Conservation (phyloP, 2,113 vertebrate species). For the Lates calcarifer region DNA sequence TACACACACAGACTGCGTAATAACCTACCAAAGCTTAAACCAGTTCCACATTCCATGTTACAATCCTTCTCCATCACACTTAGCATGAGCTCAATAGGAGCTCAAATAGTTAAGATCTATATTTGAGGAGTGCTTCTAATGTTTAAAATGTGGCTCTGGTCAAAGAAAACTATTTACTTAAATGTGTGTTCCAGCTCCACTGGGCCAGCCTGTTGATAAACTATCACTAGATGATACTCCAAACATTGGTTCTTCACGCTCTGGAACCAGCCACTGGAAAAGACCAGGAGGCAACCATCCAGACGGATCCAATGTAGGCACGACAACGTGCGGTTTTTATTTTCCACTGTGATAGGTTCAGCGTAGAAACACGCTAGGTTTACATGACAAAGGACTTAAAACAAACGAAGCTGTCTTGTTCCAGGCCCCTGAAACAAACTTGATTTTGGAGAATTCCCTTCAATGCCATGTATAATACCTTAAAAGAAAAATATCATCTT, state of each 20-base stretch:
- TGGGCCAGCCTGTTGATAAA: slow-evolving; percentile 74
- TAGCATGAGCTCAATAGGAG: slow-evolving; percentile 12
- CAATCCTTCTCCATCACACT: slow-evolving; percentile 32
- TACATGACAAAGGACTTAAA: slow-evolving; percentile 70
- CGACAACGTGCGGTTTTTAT: slow-evolving; percentile 47
- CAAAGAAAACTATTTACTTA: slow-evolving; percentile 81
- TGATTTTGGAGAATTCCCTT: slow-evolving; percentile 37
- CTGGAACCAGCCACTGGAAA: slow-evolving; percentile 61
- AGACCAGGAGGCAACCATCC: slow-evolving; percentile 60
- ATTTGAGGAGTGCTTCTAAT: slow-evolving; percentile 47
- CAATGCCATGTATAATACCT: slow-evolving; percentile 44
- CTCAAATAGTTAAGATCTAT: slow-evolving; percentile 52
- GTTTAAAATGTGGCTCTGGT: slow-evolving; percentile 71
- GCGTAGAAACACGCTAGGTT: slow-evolving; percentile 53
- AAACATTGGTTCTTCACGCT: slow-evolving; percentile 73
- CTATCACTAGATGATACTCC: slow-evolving; percentile 69
- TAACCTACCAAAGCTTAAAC: neutral
- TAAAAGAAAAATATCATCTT: slow-evolving; percentile 12
- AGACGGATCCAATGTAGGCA: slow-evolving; percentile 56
- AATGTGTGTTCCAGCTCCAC: slow-evolving; percentile 60
- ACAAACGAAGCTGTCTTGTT: slow-evolving; percentile 71
- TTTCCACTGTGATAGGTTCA: slow-evolving; percentile 58
- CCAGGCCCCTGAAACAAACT: slow-evolving; percentile 52
- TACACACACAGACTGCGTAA: slow-evolving; percentile 29
- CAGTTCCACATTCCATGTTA: slow-evolving; percentile 18